Evolutionary conservation across 2,797 vertebrate genomes (phyloP).

Genomic region (Trematomus bernacchii): DNA sequence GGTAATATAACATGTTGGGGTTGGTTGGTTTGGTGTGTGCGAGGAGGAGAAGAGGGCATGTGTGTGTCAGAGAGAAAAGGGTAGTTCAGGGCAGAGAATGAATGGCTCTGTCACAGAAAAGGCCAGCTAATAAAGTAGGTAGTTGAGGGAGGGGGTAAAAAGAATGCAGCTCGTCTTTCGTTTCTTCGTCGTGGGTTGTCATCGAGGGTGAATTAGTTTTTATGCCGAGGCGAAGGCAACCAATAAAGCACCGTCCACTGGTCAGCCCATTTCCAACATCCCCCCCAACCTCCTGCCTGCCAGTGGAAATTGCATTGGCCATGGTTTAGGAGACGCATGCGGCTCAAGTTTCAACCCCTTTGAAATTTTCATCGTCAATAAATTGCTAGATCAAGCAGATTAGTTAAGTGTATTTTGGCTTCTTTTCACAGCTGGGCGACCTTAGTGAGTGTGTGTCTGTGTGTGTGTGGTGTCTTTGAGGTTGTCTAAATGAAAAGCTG

Average conservation of each 20-base stretch:
- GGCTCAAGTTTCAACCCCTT: constrained; percentile 77
- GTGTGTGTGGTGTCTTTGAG: constrained; percentile 11
- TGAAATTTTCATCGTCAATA: constrained; percentile 83
- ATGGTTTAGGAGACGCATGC: constrained; percentile 70
- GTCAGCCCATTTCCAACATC: constrained; percentile 34
- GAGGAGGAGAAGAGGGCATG: constrained; percentile 21
- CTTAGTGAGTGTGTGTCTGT: constrained; percentile 42
- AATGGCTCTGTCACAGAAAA: constrained; percentile 68
- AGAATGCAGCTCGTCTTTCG: constrained; percentile 79
- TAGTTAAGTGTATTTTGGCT: constrained; percentile 83
- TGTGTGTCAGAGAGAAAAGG: constrained; percentile 51
- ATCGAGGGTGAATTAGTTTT: constrained; percentile 82
- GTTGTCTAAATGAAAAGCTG: constrained; percentile 19
- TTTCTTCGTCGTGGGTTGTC: constrained; percentile 71
- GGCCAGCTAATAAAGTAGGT: constrained; percentile 77
- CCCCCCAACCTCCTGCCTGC: constrained; percentile 3
- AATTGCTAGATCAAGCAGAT: constrained; percentile 83
- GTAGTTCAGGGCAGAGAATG: constrained; percentile 58
- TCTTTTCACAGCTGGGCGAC: constrained; percentile 73
- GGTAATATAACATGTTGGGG: constrained; percentile 69
- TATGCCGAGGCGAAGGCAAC: constrained; percentile 61
- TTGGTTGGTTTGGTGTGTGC: constrained; percentile 36
- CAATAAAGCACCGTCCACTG: constrained; percentile 69
- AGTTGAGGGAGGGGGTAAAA: constrained; percentile 51
- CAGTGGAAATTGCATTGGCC: constrained; percentile 77